Evolutionary conservation across 2,888 invertebrate species (phyloP), one percentile per base, ranked within the genome.

Genomic region (Thyatira batis): DNA sequence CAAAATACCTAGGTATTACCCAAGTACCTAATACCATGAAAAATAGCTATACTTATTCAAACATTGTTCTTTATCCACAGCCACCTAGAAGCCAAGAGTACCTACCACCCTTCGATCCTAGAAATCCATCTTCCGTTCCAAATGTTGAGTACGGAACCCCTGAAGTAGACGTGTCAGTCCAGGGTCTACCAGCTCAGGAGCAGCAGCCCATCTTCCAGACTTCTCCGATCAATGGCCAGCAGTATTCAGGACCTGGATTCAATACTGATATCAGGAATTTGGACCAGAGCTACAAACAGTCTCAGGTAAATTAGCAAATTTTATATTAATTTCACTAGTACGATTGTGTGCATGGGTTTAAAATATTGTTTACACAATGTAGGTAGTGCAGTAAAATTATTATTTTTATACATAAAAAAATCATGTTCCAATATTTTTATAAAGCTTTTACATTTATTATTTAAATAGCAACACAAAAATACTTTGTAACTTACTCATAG

Each of bases 141-240:
- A 49, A 57, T 23, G 56, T 61, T 5, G 73, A 73, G 50, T 78
- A 79, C 50, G 86, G 83, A 1, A 61, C 67, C 6, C 75, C 83
- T 11, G 83, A 78, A 44, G 82, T 71, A 21, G 90, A 90, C 52
- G 83, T 92, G 0, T 85, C 88, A 10, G 91, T 92, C 52, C 90
- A 89, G 66, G 91, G 91, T 33, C 61, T 92, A 17, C 91, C 91
- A 0, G 77, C 73, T 0, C 76, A 73, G 27, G 91, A 91, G 57
- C 87, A 85, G 58, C 77, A 69, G 44, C 87, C 85, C 0, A 81
- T 87, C 54, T 92, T 91, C 76, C 84, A 85, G 54, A 62, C 76
- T 8, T 89, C 91, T 0, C 91, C 91, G 0, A 67, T 92, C 33
- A 85, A 80, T 60, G 91, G 91, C 11, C 84, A 85, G 67, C 87